Evolutionary conservation across 2,888 invertebrate genomes (phyloP).

Genomic region (Colostygia pectinataria): DNA sequence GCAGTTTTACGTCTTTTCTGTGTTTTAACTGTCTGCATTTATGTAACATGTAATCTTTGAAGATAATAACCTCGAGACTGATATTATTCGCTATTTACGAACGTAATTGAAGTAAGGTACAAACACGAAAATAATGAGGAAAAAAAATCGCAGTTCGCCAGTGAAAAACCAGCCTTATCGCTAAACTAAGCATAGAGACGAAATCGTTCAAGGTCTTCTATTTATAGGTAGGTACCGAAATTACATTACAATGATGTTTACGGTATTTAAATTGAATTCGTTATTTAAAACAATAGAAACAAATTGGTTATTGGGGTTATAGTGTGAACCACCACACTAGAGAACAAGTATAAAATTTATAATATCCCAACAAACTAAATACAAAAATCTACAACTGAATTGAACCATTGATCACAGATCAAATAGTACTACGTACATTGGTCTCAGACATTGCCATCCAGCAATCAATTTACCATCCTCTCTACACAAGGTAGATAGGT

Average conservation of each 20-base stretch:
- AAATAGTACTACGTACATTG: slow-evolving; percentile 18
- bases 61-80: too few relatives aligned
- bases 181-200: slow-evolving; percentile 33
- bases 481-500: slow-evolving; percentile 16
- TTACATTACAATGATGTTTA: too few relatives aligned
- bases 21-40: too few relatives aligned
- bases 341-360: too few relatives aligned
- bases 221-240: slow-evolving; percentile 30
- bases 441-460: slow-evolving; percentile 19
- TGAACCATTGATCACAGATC: slow-evolving; percentile 4
- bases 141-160: slow-evolving; percentile 10
- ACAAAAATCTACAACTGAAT: too few relatives aligned
- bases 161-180: slow-evolving; percentile 16
- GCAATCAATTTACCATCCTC: slow-evolving; percentile 39
- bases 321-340: too few relatives aligned
- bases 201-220: slow-evolving; percentile 33
- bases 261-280: too few relatives aligned
- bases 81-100: too few relatives aligned
- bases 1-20: too few relatives aligned
- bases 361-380: too few relatives aligned
- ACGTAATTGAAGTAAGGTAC: not conserved
- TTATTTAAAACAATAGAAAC: not conserved
- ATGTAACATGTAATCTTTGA: too few relatives aligned
- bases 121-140: slow-evolving; percentile 15
- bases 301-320: too few relatives aligned